These are phyloP conservation scores for Venustoraphidia nigricollis DNA, from an alignment of 2,888 invertebrate species.

Conservation along the genomic window DNA sequence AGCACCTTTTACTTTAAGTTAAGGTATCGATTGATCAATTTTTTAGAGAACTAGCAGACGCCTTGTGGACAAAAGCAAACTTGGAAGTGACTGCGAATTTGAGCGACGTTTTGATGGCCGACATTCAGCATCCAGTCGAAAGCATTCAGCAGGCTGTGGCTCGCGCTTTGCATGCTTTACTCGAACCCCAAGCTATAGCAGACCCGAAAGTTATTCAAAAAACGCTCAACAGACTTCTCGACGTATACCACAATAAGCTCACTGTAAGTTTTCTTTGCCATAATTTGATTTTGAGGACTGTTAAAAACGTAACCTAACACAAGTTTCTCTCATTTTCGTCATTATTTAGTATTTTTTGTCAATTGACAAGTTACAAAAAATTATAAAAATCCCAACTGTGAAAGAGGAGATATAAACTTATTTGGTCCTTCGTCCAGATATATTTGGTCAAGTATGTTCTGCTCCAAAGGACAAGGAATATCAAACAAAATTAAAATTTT, in stretches of 20 bases:
- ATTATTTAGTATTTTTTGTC: too few relatives aligned
- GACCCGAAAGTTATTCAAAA: conserved; percentile 30
- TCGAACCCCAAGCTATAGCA: conserved; percentile 29
- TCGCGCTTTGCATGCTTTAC: conserved; percentile 54
- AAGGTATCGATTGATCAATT: background rate
- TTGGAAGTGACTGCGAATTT: conserved; percentile 34
- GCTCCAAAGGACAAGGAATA: too few relatives aligned
- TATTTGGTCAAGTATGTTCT: too few relatives aligned
- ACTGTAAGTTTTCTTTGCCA: conserved; percentile 31
- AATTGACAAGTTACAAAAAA: too few relatives aligned
- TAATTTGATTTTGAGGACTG: too few relatives aligned
- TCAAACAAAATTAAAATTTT: too few relatives aligned
- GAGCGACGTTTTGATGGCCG: conserved; percentile 41
- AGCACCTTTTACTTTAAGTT: background rate
- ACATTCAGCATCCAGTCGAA: conserved; percentile 67
- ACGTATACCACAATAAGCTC: conserved; percentile 60
- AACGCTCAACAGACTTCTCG: conserved; percentile 48
- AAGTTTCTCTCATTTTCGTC: too few relatives aligned
- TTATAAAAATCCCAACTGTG: too few relatives aligned
- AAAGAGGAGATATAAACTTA: too few relatives aligned
- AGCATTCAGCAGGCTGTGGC: conserved; percentile 75
- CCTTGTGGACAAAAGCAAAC: conserved; percentile 43
- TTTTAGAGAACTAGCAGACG: conserved; percentile 37
- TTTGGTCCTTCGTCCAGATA: too few relatives aligned
- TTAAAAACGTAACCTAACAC: too few relatives aligned